Base-by-base conservation (phyloP, 2,113 vertebrate genomes). In the Mellivora capensis region DNA sequence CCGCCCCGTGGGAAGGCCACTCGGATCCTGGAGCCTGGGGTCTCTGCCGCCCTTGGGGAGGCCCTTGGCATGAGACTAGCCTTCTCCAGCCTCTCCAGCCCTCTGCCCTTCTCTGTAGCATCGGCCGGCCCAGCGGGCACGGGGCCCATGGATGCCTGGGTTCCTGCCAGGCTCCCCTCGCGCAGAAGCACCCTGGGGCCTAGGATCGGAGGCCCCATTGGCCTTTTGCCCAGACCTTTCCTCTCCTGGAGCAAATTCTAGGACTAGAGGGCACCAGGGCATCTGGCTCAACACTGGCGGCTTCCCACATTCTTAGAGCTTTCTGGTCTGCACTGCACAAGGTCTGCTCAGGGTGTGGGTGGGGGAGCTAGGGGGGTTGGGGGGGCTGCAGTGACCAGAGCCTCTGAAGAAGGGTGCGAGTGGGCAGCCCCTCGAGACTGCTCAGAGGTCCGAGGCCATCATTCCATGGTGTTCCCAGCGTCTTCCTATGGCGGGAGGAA, bases 401-500 rank as follows among this genome's bases (percentile, higher is more conserved):
- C 44, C 44, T 20, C 31, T 2, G 31, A 6, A 6, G 25, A 4
- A 1, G 27, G 49, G 49, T 29, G 27, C 34, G 27, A 34, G 39
- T 11, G 34, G 4, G 59, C 21, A 1, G 7, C 62, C 85, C n/a
- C 85, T 49, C 21, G 17, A 52, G 84, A 37, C 23, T 4, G 47
- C 84, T 69, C 4, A 0, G 47, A 47, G 64, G 64, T 44, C 64
- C 0, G 9, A 64, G 67, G 34, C 47, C 23, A 3, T 10, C 59
- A 3, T 17, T 27, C 14, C 47, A 27, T 7, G 47, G 25, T 34
- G 9, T 11, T 13, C 8, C 27, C 49, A 9, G 6, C 2, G 4
- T 13, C 18, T 39, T 42, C 18, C 2, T 17, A 0, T 1, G 49
- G 25, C 4, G 62, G 18, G 27, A 2, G 44, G 17, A 2, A 18